phyloP scores from a whole-genome alignment of 2,113 vertebrate genomes.

The Salvelinus namaycush region DNA sequence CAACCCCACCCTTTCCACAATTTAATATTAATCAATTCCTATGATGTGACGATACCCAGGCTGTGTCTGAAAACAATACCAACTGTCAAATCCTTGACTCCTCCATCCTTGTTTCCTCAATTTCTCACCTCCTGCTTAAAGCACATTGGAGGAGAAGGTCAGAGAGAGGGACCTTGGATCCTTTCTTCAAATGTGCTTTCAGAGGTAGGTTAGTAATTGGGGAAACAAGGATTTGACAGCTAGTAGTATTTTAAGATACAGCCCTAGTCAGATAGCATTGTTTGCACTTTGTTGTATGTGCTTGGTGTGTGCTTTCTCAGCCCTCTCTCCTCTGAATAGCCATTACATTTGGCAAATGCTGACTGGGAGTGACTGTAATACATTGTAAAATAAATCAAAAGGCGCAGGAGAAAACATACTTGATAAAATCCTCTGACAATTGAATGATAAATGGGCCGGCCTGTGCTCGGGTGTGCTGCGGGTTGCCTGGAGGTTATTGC shows the following conservation, averaged over 20 bases:
- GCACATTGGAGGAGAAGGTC: too few species aligned
- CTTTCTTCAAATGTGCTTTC: too few species aligned
- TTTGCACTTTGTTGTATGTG: constrained; percentile 10
- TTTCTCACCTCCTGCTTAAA: too few species aligned
- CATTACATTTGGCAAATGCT: constrained; percentile 46
- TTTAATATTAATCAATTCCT: too few species aligned
- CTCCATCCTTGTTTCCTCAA: too few species aligned
- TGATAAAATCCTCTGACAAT: constrained; percentile 76
- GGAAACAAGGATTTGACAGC: too few species aligned
- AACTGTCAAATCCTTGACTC: too few species aligned
- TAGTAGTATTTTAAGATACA: not conserved
- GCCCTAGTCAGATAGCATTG: constrained; percentile 7
- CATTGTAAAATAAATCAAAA: constrained; percentile 75
- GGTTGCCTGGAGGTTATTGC: constrained; percentile 78
- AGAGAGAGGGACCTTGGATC: too few species aligned
- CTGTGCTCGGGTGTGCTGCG: constrained; percentile 53
- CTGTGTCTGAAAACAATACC: too few species aligned
- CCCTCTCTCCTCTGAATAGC: constrained; percentile 3
- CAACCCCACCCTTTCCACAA: constrained; percentile 63
- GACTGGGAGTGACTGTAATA: constrained; percentile 67
- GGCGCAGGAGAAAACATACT: constrained; percentile 62
- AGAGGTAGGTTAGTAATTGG: too few species aligned
- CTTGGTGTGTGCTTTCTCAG: constrained; percentile 20
- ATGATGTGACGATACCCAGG: too few species aligned
- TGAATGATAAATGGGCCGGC: constrained; percentile 76